These are phyloP conservation scores for Calyptommatus sinebrachiatus DNA, from an alignment of 2,113 vertebrate genomes.

Conservation along the genomic window DNA sequence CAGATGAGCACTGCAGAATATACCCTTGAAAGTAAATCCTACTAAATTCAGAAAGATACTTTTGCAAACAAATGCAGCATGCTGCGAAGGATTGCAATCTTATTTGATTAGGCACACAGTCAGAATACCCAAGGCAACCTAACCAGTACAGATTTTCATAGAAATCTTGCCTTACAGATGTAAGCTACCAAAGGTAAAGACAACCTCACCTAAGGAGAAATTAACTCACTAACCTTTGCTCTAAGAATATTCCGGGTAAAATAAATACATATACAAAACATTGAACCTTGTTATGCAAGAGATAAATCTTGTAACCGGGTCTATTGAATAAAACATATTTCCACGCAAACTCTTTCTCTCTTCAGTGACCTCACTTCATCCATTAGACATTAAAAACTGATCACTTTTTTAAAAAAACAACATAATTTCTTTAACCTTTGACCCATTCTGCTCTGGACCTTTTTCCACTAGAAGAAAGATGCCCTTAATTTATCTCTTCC, in stretches of 20 bases:
- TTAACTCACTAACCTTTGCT: conserved; percentile 16
- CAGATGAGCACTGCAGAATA: neutral
- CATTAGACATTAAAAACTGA: neutral
- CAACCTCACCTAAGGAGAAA: conserved; percentile 17
- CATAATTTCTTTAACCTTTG: neutral
- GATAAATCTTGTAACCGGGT: fast-evolving
- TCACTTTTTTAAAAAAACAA: neutral
- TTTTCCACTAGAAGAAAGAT: too few relatives aligned
- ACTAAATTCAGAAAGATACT: neutral
- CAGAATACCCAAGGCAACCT: neutral
- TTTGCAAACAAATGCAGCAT: neutral
- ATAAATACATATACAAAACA: neutral
- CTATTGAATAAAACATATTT: neutral
- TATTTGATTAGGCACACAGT: neutral
- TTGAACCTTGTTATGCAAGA: neutral
- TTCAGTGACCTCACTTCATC: neutral
- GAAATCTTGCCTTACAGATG: neutral
- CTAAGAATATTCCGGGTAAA: neutral
- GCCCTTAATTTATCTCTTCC: too few relatives aligned
- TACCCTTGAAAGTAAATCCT: neutral
- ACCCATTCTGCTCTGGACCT: too few relatives aligned
- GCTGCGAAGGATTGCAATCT: neutral
- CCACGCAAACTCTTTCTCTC: neutral
- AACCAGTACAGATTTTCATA: neutral
- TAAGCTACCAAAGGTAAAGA: conserved; percentile 17